Evolutionary conservation across 1,140 invertebrate species (phyloP).

Genomic region (Leptestheria dahalacensis): DNA sequence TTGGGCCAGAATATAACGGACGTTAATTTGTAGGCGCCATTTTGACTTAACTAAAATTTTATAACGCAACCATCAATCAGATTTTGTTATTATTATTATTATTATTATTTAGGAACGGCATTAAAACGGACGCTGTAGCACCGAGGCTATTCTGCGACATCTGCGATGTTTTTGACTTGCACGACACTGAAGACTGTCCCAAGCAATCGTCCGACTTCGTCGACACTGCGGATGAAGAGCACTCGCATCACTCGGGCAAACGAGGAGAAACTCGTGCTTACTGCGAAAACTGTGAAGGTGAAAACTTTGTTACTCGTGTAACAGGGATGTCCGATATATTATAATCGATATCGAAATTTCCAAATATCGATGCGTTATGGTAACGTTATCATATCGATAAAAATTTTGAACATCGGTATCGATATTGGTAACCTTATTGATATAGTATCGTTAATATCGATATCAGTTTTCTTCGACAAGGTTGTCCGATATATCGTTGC

Average conservation of each 20-base stretch:
- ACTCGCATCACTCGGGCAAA: slow-evolving; percentile 25
- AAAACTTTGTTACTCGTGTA: slow-evolving; percentile 23
- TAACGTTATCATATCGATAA: too few species aligned
- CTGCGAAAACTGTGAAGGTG: slow-evolving; percentile 85
- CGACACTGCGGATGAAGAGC: slow-evolving; percentile 32
- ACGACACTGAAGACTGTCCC: slow-evolving; percentile 95
- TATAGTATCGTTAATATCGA: too few species aligned
- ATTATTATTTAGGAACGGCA: slow-evolving; percentile 3
- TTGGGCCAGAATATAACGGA: slow-evolving; percentile 41
- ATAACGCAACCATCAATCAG: too few species aligned
- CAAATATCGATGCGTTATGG: too few species aligned
- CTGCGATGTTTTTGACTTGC: slow-evolving; percentile 87
- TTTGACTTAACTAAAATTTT: too few species aligned
- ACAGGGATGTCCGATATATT: slow-evolving; percentile 21
- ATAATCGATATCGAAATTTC: slow-evolving; percentile 2
- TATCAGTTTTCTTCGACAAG: too few species aligned
- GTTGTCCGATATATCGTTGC: too few species aligned
- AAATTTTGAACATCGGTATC: too few species aligned
- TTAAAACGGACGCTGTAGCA: slow-evolving; percentile 30
- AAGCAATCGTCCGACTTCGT: slow-evolving; percentile 47
- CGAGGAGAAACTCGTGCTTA: slow-evolving; percentile 45
- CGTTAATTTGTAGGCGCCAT: slow-evolving; percentile 36
- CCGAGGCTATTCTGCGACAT: slow-evolving; percentile 91
- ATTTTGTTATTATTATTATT: not conserved
- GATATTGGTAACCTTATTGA: too few species aligned